Evolutionary conservation across 2,888 invertebrate species (phyloP).

Genomic region (Leucophenga montana): DNA sequence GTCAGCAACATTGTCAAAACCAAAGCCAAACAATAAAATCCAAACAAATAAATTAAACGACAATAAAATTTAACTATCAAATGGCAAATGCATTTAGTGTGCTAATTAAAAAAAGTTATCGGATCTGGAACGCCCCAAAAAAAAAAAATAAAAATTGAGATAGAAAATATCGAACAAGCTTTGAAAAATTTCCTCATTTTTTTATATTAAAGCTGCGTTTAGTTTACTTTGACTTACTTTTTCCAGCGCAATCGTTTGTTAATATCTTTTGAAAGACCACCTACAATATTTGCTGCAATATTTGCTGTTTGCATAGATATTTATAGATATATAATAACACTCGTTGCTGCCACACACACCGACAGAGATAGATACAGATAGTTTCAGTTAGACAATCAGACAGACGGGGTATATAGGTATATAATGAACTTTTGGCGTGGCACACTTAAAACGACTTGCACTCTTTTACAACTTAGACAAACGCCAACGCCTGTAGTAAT

Average conservation of each 20-base stretch:
- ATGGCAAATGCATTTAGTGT: slow-evolving; percentile 48
- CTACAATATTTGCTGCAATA: slow-evolving; percentile 45
- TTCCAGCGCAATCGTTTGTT: slow-evolving; percentile 29
- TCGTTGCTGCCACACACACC: neutral
- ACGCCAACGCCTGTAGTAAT: no score
- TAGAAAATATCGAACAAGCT: slow-evolving; percentile 28
- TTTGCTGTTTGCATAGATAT: neutral
- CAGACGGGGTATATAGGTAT: neutral
- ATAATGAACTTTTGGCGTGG: slow-evolving; percentile 22
- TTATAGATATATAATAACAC: neutral
- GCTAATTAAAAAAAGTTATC: slow-evolving; percentile 61
- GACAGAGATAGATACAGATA: neutral
- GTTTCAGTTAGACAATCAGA: neutral
- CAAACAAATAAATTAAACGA: slow-evolving; percentile 37
- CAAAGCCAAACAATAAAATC: slow-evolving; percentile 36
- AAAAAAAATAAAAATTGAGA: slow-evolving; percentile 11
- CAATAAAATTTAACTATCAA: slow-evolving; percentile 13
- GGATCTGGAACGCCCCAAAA: slow-evolving; percentile 47
- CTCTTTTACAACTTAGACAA: no score
- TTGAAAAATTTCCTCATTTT: slow-evolving; percentile 48
- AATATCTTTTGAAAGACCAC: slow-evolving; percentile 45
- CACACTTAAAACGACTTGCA: neutral
- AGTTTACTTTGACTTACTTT: slow-evolving; percentile 28
- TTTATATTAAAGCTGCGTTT: slow-evolving; percentile 2
- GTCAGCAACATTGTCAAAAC: slow-evolving; percentile 34